These are phyloP conservation scores for Glaucopsyche alexis DNA, from an alignment of 2,888 invertebrate species.

Conservation along the genomic window DNA sequence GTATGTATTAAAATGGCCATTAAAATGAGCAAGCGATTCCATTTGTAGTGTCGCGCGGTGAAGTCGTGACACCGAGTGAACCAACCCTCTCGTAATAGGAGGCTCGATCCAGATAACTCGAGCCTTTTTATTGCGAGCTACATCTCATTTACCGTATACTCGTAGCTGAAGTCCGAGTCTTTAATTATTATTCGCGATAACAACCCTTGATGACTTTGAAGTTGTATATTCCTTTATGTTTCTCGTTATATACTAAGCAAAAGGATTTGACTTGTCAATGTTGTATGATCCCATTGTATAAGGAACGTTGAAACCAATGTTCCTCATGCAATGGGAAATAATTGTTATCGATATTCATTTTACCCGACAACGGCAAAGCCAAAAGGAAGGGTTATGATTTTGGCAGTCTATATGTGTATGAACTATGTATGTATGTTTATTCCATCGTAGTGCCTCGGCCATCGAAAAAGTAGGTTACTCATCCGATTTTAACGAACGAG, in stretches of 20 bases:
- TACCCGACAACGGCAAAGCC: no score
- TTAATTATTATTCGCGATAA: conserved; percentile 2
- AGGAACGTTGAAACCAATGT: no score
- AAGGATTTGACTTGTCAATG: no score
- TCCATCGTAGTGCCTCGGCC: no score
- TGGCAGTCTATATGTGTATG: no score
- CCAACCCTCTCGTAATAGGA: conserved; percentile 16
- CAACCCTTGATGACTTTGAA: neutral
- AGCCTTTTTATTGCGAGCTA: conserved; percentile 57
- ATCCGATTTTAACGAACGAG: no score
- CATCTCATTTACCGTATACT: conserved; percentile 50
- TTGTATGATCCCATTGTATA: no score
- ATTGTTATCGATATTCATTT: no score
- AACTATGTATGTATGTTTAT: no score
- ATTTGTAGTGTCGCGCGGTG: neutral
- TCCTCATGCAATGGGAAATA: no score
- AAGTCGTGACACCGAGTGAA: conserved; percentile 13
- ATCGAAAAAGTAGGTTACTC: no score
- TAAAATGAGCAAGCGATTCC: conserved; percentile 14
- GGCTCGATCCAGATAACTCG: conserved; percentile 46
- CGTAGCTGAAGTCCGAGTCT: neutral
- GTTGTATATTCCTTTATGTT: neutral
- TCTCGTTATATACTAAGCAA: neutral
- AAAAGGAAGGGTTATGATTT: no score
- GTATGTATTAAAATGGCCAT: conserved; percentile 1